A percentile compares a stretch with the other conserved stretches of the same genome.
Evolutionary conservation across 2,888 invertebrate species (phyloP).

Genomic region (Adela reaumurella): DNA sequence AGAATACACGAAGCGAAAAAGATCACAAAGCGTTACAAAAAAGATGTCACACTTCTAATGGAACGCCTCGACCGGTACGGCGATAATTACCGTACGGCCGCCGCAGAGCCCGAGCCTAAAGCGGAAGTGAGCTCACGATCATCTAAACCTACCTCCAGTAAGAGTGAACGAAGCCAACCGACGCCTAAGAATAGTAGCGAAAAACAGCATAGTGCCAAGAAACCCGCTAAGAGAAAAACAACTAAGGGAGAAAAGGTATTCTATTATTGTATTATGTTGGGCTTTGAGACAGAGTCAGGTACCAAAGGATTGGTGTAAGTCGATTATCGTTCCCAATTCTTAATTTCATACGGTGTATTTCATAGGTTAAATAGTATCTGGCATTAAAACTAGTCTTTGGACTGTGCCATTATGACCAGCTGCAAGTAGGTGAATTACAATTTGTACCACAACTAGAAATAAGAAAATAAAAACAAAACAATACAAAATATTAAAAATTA

Average conservation of each 20-base stretch:
- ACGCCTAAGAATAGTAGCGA: conserved; percentile 30
- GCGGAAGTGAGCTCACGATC: conserved; percentile 25
- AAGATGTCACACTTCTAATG: conserved; percentile 66
- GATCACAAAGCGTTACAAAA: conserved; percentile 62
- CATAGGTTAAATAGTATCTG: no score
- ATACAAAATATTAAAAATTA: no score
- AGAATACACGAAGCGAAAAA: conserved; percentile 70
- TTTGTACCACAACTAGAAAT: no score
- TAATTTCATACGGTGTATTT: no score
- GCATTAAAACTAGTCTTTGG: no score
- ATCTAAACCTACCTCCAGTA: conserved; percentile 18
- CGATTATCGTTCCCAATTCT: no score
- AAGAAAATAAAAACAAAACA: no score
- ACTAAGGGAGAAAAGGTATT: conserved; percentile 55
- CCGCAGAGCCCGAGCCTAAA: conserved; percentile 54
- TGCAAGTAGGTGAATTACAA: no score
- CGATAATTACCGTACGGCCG: conserved; percentile 63
- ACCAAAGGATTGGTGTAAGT: no score
- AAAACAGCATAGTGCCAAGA: conserved; percentile 29
- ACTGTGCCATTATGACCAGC: no score
- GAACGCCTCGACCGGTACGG: conserved; percentile 66
- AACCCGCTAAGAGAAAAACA: conserved; percentile 56
- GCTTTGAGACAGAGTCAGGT: no score
- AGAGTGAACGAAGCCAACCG: conserved; percentile 21
- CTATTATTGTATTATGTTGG: no score